phyloP scores from a whole-genome alignment of 2,888 invertebrate species.

The Leptinotarsa peninsularis region DNA sequence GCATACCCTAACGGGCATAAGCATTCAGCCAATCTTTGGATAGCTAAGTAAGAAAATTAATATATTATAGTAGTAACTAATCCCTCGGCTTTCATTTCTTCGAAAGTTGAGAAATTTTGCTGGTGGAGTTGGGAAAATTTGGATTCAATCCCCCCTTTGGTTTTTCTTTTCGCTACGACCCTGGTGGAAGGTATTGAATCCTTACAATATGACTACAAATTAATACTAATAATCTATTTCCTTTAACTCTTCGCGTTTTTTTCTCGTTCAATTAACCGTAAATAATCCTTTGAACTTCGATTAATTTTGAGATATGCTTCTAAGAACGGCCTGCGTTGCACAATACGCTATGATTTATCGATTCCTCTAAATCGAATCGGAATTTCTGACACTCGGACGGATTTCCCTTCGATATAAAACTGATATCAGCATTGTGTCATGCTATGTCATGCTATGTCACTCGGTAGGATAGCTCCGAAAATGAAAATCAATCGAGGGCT shows the following conservation, averaged over 20 bases:
- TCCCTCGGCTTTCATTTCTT: too few species aligned
- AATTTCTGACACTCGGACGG: conserved; percentile 17
- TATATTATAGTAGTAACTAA: too few species aligned
- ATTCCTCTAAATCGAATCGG: conserved; percentile 9
- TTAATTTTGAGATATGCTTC: not conserved
- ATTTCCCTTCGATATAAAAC: conserved; percentile 11
- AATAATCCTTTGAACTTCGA: not conserved
- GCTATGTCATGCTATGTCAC: conserved; percentile 46
- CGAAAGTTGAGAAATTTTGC: too few species aligned
- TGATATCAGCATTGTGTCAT: conserved; percentile 32
- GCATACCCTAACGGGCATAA: too few species aligned
- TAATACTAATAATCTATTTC: not conserved
- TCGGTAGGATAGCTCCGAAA: conserved; percentile 45
- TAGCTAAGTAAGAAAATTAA: too few species aligned
- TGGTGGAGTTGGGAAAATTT: too few species aligned
- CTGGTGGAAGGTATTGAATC: not conserved
- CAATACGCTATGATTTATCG: conserved; percentile 6
- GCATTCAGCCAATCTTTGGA: too few species aligned
- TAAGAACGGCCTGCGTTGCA: not conserved
- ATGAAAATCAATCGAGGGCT: conserved; percentile 50
- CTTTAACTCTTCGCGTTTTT: not conserved
- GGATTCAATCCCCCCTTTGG: too few species aligned
- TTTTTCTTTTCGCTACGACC: too few species aligned
- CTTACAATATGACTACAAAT: not conserved
- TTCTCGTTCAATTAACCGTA: not conserved